These are phyloP conservation scores for Drosophila nasuta DNA, from an alignment of 1,140 invertebrate species.

Conservation along the genomic window DNA sequence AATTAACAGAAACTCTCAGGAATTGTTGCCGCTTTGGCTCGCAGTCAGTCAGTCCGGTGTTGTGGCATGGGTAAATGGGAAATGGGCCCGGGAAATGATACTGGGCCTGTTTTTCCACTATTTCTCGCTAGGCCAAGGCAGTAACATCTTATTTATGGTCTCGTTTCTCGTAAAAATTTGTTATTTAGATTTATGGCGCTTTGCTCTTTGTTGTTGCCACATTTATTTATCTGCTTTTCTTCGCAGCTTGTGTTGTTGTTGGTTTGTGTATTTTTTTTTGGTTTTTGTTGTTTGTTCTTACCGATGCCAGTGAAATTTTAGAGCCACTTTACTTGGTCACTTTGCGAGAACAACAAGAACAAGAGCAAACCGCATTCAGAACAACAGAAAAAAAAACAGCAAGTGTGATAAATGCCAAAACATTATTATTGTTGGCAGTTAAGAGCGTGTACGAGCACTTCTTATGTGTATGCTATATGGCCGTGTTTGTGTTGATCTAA, in stretches of 20 bases:
- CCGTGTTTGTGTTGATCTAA: slow-evolving; percentile 48
- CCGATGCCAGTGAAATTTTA: slow-evolving; percentile 76
- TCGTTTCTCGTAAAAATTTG: slow-evolving; percentile 82
- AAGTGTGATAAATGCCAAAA: slow-evolving; percentile 62
- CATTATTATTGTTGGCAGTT: slow-evolving; percentile 61
- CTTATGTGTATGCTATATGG: slow-evolving; percentile 6
- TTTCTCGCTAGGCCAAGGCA: slow-evolving; percentile 43
- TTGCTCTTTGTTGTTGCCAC: slow-evolving; percentile 81
- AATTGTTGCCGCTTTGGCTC: slow-evolving; percentile 58
- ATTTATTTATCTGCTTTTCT: slow-evolving; percentile 77
- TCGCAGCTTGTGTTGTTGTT: slow-evolving; percentile 21
- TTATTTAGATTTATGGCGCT: slow-evolving; percentile 82
- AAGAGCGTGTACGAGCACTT: slow-evolving; percentile 40
- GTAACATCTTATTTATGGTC: slow-evolving; percentile 81
- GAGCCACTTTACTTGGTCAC: slow-evolving; percentile 77
- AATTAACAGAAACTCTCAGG: slow-evolving; percentile 79
- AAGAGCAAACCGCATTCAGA: background rate
- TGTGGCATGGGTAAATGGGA: slow-evolving; percentile 21
- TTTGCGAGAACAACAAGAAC: slow-evolving; percentile 36
- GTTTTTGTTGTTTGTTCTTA: slow-evolving; percentile 20
- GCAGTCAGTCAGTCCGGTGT: slow-evolving; percentile 27
- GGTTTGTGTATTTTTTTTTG: slow-evolving; percentile 11
- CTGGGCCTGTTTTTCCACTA: slow-evolving; percentile 19
- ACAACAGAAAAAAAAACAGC: slow-evolving; percentile 32
- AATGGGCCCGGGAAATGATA: slow-evolving; percentile 30